phyloP scores from a whole-genome alignment of 2,113 vertebrate genomes.

The Podarcis cretensis region DNA sequence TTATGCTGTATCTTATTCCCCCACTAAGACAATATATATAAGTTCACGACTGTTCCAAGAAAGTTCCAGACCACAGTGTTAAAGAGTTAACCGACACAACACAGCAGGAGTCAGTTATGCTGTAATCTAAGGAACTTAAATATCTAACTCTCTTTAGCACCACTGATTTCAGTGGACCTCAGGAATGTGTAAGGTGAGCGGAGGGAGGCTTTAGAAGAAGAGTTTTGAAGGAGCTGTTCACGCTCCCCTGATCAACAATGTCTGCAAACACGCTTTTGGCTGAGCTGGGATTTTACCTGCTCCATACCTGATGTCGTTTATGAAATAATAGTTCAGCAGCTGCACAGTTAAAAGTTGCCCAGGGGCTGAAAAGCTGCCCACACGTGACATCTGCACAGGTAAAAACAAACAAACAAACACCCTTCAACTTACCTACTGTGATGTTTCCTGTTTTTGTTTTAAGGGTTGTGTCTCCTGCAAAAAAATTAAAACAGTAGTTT shows the following conservation, averaged over 20 bases:
- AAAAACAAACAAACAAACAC: neutral
- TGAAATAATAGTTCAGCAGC: neutral
- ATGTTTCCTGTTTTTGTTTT: constrained; percentile 76
- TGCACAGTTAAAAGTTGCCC: neutral
- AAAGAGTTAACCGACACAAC: neutral
- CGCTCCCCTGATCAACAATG: too few species aligned
- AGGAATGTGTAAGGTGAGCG: too few species aligned
- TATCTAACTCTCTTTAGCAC: too few species aligned
- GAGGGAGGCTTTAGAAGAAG: too few species aligned
- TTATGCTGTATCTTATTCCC: accelerated
- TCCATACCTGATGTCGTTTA: too few species aligned
- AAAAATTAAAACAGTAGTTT: constrained; percentile 6
- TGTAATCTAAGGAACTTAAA: too few species aligned
- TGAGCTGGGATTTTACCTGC: too few species aligned
- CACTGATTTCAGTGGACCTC: too few species aligned
- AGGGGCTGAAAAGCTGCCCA: neutral
- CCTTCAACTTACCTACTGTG: constrained; percentile 75
- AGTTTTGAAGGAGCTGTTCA: too few species aligned
- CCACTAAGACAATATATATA: neutral
- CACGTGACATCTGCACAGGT: neutral
- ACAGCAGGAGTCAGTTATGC: neutral
- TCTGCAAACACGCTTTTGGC: too few species aligned
- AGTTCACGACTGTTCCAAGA: neutral
- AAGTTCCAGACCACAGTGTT: neutral
- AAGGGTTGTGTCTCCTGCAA: constrained; percentile 75